A percentile compares a stretch with the other conserved stretches of the same genome.
These are phyloP conservation scores for Crocuta crocuta DNA, from an alignment of 2,113 vertebrate genomes.

Conservation along the genomic window DNA sequence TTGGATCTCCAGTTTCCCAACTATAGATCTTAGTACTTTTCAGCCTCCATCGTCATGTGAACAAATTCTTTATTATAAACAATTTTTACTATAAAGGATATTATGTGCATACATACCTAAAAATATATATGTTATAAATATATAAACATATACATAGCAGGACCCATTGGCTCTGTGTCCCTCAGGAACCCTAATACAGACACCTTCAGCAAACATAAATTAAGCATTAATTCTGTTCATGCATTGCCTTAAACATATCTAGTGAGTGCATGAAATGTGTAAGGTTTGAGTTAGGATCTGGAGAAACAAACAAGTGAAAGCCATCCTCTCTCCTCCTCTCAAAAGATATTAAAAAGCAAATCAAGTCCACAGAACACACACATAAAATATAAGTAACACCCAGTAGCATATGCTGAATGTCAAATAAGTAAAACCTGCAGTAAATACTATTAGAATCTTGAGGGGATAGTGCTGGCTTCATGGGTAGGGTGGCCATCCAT, in stretches of 20 bases:
- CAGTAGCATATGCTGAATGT: not conserved
- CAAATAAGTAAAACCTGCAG: not conserved
- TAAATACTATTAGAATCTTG: conserved; percentile 3
- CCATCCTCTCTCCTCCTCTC: not conserved
- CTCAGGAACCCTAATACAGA: not conserved
- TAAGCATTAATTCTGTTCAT: not conserved
- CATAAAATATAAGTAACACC: not conserved
- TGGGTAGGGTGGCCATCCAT: not conserved
- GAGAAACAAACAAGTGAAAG: not conserved
- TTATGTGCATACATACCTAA: not conserved
- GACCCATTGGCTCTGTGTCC: not conserved
- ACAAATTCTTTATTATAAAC: not conserved
- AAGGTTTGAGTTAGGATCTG: not conserved
- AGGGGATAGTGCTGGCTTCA: not conserved
- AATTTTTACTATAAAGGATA: not conserved
- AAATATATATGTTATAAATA: not conserved
- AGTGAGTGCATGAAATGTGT: not conserved
- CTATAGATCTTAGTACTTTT: not conserved
- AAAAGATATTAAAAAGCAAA: not conserved
- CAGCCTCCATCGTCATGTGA: not conserved
- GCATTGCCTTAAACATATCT: not conserved
- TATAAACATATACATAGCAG: not conserved
- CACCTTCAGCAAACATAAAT: not conserved
- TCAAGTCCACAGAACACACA: not conserved
- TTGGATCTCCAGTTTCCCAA: not conserved